Conservation (phyloP, 2,797 vertebrate species). For the Arnoldichthys spilopterus region DNA sequence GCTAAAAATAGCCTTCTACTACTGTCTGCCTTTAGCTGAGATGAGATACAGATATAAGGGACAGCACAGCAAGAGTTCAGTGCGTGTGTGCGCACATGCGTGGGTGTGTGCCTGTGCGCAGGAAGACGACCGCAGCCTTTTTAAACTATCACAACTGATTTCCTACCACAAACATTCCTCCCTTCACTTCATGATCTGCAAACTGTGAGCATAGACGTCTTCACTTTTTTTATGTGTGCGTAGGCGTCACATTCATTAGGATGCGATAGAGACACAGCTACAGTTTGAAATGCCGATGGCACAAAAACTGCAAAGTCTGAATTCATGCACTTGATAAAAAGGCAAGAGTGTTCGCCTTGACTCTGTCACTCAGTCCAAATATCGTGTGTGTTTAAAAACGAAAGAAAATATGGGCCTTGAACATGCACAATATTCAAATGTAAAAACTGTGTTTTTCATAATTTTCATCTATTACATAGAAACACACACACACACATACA, state of each 20-base stretch:
- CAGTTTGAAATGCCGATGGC: slow-evolving; percentile 14
- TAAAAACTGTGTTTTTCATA: neutral
- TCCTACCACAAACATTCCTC: slow-evolving; percentile 32
- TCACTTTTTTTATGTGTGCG: slow-evolving; percentile 5
- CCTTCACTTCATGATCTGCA: slow-evolving; percentile 42
- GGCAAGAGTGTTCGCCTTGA: neutral
- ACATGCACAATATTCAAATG: neutral
- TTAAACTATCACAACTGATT: slow-evolving; percentile 52
- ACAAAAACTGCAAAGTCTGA: slow-evolving; percentile 28
- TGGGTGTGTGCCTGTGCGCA: slow-evolving; percentile 25
- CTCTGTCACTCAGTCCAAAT: neutral
- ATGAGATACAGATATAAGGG: slow-evolving; percentile 46
- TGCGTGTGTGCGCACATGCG: neutral
- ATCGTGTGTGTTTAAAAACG: neutral
- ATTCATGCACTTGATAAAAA: slow-evolving; percentile 33
- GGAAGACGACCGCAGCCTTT: slow-evolving; percentile 40
- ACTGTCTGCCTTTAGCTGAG: slow-evolving; percentile 45
- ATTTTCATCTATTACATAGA: neutral
- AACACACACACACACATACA: neutral
- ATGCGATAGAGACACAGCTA: slow-evolving; percentile 24
- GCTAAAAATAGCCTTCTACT: slow-evolving; percentile 55
- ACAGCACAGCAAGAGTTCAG: slow-evolving; percentile 32
- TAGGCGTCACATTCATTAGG: slow-evolving; percentile 46
- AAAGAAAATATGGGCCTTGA: neutral
- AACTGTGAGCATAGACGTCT: slow-evolving; percentile 3